Percentiles rank a stretch among this genome's conserved stretches.
These are phyloP conservation scores for Eriocheir sinensis DNA, from an alignment of 1,140 invertebrate genomes.

Conservation along the genomic window DNA sequence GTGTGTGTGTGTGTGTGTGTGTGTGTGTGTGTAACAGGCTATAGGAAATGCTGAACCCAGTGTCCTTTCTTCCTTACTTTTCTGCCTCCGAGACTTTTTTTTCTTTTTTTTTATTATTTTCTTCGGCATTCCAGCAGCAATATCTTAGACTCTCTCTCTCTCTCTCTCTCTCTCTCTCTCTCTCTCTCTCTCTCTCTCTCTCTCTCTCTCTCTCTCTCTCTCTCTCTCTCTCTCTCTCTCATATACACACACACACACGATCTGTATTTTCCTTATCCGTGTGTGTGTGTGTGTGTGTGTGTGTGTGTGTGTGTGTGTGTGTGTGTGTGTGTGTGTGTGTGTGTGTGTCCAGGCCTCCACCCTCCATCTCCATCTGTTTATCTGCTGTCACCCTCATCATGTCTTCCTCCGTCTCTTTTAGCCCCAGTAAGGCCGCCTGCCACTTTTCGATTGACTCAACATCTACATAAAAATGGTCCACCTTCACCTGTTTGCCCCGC, in stretches of 20 bases:
- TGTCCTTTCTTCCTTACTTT: background rate
- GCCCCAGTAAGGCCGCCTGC: background rate
- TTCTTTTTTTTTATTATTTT: too few relatives aligned
- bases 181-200: background rate
- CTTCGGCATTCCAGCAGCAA: background rate
- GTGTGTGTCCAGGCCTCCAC: background rate
- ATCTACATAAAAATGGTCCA: slow-evolving; percentile 64
- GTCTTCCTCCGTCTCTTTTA: slow-evolving; percentile 16
- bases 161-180: background rate
- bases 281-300: background rate
- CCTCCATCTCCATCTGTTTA: background rate
- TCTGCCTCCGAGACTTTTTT: background rate
- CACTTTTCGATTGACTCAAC: slow-evolving; percentile 53
- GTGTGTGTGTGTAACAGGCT: slow-evolving; percentile 51
- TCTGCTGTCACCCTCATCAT: slow-evolving; percentile 28
- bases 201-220: background rate
- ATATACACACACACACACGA: too few relatives aligned
- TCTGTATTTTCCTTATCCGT: too few relatives aligned
- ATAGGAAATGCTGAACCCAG: too few relatives aligned
- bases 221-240: slow-evolving; percentile 7
- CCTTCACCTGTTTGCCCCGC: slow-evolving; percentile 48
- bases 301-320: background rate
- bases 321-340: background rate
- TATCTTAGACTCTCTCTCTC: background rate
- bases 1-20: slow-evolving; percentile 50